A percentile compares a stretch with the other conserved stretches of the same genome.
Conservation (phyloP, 2,888 invertebrate species). For the Hypercompe scribonia region DNA sequence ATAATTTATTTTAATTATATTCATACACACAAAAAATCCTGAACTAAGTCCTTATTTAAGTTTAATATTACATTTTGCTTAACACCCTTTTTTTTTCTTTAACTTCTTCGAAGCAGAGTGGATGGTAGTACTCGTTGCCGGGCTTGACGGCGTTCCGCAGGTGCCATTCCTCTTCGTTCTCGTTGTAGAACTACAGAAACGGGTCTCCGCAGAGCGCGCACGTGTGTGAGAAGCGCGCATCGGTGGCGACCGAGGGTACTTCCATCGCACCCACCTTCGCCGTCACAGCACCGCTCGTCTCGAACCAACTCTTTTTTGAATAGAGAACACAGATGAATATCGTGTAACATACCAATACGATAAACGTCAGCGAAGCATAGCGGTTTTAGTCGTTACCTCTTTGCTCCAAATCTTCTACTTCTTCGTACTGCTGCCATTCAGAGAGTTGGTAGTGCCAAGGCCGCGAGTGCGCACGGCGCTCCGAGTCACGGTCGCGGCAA, state of each 20-base stretch:
- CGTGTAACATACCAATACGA: not conserved
- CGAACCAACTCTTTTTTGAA: constrained; percentile 95
- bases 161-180: constrained; percentile 99
- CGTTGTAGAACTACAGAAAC: constrained; percentile 98
- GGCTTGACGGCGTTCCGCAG: constrained; percentile 93
- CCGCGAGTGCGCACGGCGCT: constrained; percentile 93
- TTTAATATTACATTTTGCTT: no score
- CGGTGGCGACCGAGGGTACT: constrained; percentile 90
- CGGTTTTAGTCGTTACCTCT: constrained; percentile 84
- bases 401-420: constrained; percentile 96
- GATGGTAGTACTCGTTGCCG: constrained; percentile 94
- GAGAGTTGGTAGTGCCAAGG: constrained; percentile 96
- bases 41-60: no score
- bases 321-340: constrained; percentile 26
- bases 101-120: constrained; percentile 96
- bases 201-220: constrained; percentile 97
- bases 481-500: constrained; percentile 93
- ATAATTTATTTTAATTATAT: no score
- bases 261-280: constrained; percentile 60
- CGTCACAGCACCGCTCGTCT: constrained; percentile 86
- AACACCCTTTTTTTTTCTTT: no score
- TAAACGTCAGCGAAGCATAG: no score
- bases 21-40: no score
- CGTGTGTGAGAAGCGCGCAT: constrained; percentile 87
- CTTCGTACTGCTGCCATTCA: constrained; percentile 98